phyloP scores from a whole-genome alignment of 37 sponge, comb jelly and placozoan species.

The Bolinopsis microptera region DNA sequence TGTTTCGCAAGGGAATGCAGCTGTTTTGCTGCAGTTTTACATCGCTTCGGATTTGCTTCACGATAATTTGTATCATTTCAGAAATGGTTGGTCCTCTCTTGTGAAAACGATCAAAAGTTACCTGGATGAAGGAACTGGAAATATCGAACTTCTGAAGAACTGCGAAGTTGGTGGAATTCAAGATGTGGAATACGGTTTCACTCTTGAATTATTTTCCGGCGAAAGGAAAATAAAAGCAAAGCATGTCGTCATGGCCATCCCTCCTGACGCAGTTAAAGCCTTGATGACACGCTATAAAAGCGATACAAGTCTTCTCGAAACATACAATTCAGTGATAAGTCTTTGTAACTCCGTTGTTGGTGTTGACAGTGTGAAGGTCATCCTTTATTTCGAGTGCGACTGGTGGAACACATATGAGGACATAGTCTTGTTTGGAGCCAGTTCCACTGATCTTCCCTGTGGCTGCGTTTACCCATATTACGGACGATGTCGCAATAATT shows the following conservation, averaged over 20 bases:
- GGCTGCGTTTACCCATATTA: neutral
- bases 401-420: slow-evolving; percentile 19
- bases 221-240: neutral
- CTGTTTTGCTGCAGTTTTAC: neutral
- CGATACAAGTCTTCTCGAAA: neutral
- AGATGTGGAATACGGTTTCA: neutral
- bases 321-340: neutral
- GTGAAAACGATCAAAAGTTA: neutral
- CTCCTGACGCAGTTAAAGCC: neutral
- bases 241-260: neutral
- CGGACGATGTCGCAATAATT: neutral
- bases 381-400: neutral
- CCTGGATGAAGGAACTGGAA: neutral
- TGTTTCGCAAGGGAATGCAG: neutral
- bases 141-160: neutral
- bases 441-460: neutral
- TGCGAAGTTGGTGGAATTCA: neutral
- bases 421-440: neutral
- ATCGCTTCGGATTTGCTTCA: neutral
- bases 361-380: neutral
- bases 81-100: neutral
- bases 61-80: neutral
- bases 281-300: neutral
- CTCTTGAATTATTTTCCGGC: neutral
- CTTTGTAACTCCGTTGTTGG: neutral